Base-by-base conservation (phyloP, 2,888 invertebrate genomes). In the Epinotia bilunana region DNA sequence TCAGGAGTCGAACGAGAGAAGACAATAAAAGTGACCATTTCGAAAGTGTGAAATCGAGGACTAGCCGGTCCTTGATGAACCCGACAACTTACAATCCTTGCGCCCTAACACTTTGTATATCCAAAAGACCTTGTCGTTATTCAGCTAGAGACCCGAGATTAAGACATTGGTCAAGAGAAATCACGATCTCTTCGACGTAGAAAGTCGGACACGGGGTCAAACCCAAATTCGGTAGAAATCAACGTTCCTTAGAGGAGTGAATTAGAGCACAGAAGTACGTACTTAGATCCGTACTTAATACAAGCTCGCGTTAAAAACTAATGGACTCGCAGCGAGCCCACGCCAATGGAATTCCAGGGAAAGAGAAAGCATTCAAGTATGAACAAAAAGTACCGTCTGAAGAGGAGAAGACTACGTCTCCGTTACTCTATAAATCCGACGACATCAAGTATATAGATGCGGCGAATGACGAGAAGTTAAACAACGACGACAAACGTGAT, bases 101-200 rank as follows among this genome's bases (percentile, higher is more conserved):
- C 89, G 90, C 92, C 86, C 90, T 93, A 79, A 92, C 90, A 84
- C 91, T 92, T 88, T 91, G 89, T 81, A 90, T 91, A 81, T 90
- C 92, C 77, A 92, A 91, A 86, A 91, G 88, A 82, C 92, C 91
- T 79, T 93, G 91, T 89, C 90, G 93, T 79, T 94, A 94, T 84
- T 94, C 94, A 64, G 94, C 94, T 79, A 94, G 95, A 91, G 95
- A 95, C 84, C 95, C 95, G 78, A 94, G 95, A 84, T 95, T 95
- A 95, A 95, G 95, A 94, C 88, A 95, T 77, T 95, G 90, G 89
- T 93, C 93, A 57, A 87, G 91, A 92, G 93, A 94, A 87, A 84
- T 88, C 84, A 86, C 83, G 74, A 84, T 87, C 83, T 89, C 89
- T 78, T 91, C 90, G 63, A 89, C 92, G 84, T 92, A 93, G 88